Evolutionary conservation across 2,888 invertebrate species (phyloP).

Genomic region (Selenia dentaria): DNA sequence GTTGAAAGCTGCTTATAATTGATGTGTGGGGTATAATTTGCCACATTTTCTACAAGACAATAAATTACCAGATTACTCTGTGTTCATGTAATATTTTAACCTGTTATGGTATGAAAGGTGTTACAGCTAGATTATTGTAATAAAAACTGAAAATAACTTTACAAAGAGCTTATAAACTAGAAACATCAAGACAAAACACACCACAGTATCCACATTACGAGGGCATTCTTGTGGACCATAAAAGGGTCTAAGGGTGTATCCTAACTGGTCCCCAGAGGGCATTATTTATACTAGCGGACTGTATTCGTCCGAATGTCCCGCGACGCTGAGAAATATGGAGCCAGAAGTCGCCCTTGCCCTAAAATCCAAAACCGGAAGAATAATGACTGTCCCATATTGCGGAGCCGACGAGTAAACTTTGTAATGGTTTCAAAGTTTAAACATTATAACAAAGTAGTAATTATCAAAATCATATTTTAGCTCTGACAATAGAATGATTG

Average conservation of each 20-base stretch:
- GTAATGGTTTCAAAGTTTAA: slow-evolving; percentile 23
- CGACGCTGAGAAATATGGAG: slow-evolving; percentile 51
- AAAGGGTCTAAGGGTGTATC: slow-evolving; percentile 58
- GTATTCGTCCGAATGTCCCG: slow-evolving; percentile 48
- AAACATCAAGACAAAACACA: slow-evolving; percentile 38
- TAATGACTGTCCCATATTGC: slow-evolving; percentile 54
- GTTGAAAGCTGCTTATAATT: too few species aligned
- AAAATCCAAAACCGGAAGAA: slow-evolving; percentile 39
- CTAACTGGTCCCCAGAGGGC: slow-evolving; percentile 59
- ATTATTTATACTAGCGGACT: slow-evolving; percentile 58
- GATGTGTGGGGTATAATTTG: too few species aligned
- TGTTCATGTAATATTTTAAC: too few species aligned
- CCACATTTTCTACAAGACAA: too few species aligned
- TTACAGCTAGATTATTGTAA: too few species aligned
- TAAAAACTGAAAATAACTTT: too few species aligned
- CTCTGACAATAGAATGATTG: too few species aligned
- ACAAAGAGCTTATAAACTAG: slow-evolving; percentile 25
- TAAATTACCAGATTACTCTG: too few species aligned
- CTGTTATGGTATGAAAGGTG: too few species aligned
- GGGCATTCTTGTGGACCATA: slow-evolving; percentile 56
- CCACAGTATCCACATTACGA: slow-evolving; percentile 44
- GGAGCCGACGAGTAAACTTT: slow-evolving; percentile 37
- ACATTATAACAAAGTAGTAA: too few species aligned
- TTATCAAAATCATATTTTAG: too few species aligned
- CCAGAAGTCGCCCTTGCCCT: slow-evolving; percentile 35